Evolutionary conservation across 92 coral and sea anemone genomes (phyloP).

Genomic region (Paragorgia papillata): DNA sequence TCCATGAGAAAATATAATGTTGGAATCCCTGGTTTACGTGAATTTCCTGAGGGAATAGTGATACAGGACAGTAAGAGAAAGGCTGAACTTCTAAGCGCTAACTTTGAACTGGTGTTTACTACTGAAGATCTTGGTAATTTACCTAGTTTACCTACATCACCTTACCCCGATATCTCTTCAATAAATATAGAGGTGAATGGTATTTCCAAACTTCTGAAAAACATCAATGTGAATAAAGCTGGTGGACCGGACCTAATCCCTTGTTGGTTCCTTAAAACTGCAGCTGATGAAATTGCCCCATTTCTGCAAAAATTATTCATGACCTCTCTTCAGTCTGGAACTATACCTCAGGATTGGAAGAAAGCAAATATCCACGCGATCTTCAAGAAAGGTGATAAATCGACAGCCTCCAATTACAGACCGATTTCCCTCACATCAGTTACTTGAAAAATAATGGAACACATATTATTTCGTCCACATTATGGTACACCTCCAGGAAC

Average conservation of each 20-base stretch:
- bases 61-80: conserved; percentile 41
- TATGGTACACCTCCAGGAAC: background rate
- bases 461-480: background rate
- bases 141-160: conserved; percentile 32
- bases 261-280: conserved; percentile 32
- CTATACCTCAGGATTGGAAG: conserved; percentile 40
- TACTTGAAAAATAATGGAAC: conserved; percentile 20
- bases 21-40: conserved; percentile 25
- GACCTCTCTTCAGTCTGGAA: conserved; percentile 1
- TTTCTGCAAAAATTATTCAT: conserved; percentile 2
- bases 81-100: conserved; percentile 24
- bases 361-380: conserved; percentile 34
- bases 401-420: background rate
- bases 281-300: conserved; percentile 50
- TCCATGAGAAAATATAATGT: conserved; percentile 30
- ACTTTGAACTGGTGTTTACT: conserved; percentile 41
- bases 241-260: conserved; percentile 48
- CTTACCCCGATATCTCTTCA: conserved; percentile 29
- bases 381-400: conserved; percentile 44
- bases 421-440: conserved; percentile 1
- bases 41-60: conserved; percentile 4
- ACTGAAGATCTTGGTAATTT: conserved; percentile 37
- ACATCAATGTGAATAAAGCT: conserved; percentile 29
- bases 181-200: conserved; percentile 34
- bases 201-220: conserved; percentile 37